Percentiles rank a stretch among this genome's conserved stretches.
Evolutionary conservation across 2,113 vertebrate species (phyloP).

Genomic region (Rissa tridactyla): DNA sequence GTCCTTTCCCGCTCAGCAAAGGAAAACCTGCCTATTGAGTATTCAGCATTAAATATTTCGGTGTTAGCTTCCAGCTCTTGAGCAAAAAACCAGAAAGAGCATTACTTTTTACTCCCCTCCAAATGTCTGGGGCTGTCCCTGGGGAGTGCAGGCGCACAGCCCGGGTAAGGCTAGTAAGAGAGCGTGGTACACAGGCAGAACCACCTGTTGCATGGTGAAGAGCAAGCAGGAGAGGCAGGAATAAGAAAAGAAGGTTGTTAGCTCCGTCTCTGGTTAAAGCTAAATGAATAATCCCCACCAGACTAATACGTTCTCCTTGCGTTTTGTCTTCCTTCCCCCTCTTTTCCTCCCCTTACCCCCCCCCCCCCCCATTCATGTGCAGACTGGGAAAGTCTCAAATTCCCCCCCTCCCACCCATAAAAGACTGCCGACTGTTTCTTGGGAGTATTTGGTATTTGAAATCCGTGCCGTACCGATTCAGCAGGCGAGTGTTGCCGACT

Average conservation of each 20-base stretch:
- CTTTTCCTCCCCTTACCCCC: background rate
- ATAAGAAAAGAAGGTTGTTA: background rate
- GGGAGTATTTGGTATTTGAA: constrained; percentile 23
- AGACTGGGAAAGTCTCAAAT: background rate
- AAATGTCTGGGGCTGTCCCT: background rate
- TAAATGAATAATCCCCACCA: background rate
- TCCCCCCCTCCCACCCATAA: background rate
- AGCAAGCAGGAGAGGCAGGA: background rate
- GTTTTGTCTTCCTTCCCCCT: background rate
- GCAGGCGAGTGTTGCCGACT: constrained; percentile 4
- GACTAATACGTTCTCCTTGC: background rate
- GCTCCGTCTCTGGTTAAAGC: background rate
- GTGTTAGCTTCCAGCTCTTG: background rate
- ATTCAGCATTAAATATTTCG: background rate
- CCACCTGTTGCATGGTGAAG: background rate
- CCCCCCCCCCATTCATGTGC: background rate
- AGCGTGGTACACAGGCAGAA: background rate
- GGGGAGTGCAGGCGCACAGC: background rate
- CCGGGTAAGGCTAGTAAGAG: background rate
- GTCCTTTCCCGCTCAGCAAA: background rate
- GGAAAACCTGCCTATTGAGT: background rate
- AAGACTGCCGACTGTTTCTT: background rate
- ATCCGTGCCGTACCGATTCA: background rate
- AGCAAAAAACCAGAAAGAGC: background rate
- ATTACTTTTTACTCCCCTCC: background rate